A percentile compares a stretch with the other conserved stretches of the same genome.
These are phyloP conservation scores for Macrostomum lignano DNA, from an alignment of 1,140 invertebrate species.

Conservation along the genomic window DNA sequence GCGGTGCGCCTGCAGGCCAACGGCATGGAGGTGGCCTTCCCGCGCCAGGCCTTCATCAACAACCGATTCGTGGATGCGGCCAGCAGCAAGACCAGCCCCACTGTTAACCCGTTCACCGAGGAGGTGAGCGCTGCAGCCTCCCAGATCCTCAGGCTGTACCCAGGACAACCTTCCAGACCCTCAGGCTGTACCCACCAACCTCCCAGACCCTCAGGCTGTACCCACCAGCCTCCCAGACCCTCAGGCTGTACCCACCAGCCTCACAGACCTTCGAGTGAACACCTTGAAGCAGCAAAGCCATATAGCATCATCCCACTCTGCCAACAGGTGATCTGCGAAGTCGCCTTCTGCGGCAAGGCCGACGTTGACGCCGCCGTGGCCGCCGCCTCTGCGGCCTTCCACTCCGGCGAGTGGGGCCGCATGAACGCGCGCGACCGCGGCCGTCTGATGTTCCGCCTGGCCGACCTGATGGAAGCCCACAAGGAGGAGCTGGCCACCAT, in stretches of 20 bases:
- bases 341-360: constrained; percentile 30
- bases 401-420: constrained; percentile 43
- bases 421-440: constrained; percentile 66
- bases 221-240: too few relatives aligned
- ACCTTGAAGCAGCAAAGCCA: too few relatives aligned
- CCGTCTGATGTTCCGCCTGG: constrained; percentile 44
- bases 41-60: constrained; percentile 60
- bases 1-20: constrained; percentile 39
- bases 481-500: constrained; percentile 74
- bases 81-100: constrained; percentile 59
- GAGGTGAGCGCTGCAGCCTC: constrained; percentile 46
- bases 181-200: too few relatives aligned
- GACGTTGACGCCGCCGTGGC: constrained; percentile 54
- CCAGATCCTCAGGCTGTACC: constrained; percentile 36
- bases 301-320: too few relatives aligned
- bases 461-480: constrained; percentile 67
- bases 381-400: constrained; percentile 40
- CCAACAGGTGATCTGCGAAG: constrained; percentile 30
- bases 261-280: too few relatives aligned
- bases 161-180: constrained; percentile 32
- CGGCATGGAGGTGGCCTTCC: constrained; percentile 51
- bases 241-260: too few relatives aligned
- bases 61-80: constrained; percentile 57
- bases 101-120: constrained; percentile 51
- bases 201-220: too few relatives aligned